Percentiles rank a stretch among this genome's conserved stretches.
Evolutionary conservation across 2,113 vertebrate genomes (phyloP).

Genomic region (Nothobranchius furzeri): DNA sequence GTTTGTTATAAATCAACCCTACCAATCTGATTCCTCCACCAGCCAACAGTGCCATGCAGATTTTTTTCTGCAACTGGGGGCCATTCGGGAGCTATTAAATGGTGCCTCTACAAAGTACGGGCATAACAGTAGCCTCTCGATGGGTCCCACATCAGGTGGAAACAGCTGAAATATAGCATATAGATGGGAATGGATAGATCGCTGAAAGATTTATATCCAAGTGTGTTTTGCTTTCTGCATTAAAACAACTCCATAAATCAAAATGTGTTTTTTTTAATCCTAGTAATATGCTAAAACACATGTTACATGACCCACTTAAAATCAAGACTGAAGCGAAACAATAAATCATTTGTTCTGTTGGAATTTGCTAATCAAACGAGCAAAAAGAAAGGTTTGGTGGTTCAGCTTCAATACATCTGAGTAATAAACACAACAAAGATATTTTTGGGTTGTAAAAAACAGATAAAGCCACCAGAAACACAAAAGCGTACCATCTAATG

Average conservation of each 20-base stretch:
- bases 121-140: constrained; percentile 42
- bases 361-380: constrained; percentile 44
- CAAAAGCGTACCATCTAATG: constrained; percentile 9
- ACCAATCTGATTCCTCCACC: constrained; percentile 43
- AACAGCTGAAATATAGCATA: constrained; percentile 27
- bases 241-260: background rate
- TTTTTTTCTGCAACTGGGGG: constrained; percentile 46
- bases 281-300: constrained; percentile 17
- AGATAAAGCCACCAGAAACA: constrained; percentile 32
- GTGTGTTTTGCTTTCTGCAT: constrained; percentile 22
- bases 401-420: constrained; percentile 31
- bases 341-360: background rate
- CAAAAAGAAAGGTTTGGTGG: constrained; percentile 17
- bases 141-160: constrained; percentile 40
- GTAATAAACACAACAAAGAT: constrained; percentile 41
- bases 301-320: constrained; percentile 7
- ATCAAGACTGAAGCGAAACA: constrained; percentile 32
- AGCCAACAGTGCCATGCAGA: constrained; percentile 53
- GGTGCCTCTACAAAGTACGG: constrained; percentile 36
- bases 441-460: constrained; percentile 36
- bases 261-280: background rate
- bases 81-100: constrained; percentile 58
- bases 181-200: constrained; percentile 2
- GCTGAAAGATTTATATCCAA: constrained; percentile 30
- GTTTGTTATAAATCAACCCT: constrained; percentile 47